Conservation (phyloP, 2,113 vertebrate genomes). For the Psilopsiagon aurifrons region DNA sequence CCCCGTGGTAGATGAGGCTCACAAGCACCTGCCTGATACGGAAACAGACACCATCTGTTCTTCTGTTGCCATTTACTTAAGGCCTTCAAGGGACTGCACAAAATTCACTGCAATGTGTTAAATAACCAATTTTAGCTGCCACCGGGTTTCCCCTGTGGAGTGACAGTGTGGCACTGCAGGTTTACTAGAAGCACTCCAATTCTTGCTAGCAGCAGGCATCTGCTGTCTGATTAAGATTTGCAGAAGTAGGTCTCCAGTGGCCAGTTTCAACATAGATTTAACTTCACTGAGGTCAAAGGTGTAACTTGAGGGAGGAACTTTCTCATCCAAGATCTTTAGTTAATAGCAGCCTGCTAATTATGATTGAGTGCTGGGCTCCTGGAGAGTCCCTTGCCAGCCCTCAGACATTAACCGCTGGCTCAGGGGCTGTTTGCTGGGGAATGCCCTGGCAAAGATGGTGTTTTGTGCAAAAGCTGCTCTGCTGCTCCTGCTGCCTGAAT, state of each 20-base stretch:
- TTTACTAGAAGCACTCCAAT: background rate
- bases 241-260: constrained; percentile 21
- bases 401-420: background rate
- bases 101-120: background rate
- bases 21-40: background rate
- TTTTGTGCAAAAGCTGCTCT: background rate
- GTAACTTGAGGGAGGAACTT: constrained; percentile 29
- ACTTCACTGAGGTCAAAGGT: constrained; percentile 32
- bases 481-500: background rate
- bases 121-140: background rate
- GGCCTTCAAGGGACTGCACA: background rate
- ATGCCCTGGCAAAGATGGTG: background rate
- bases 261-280: constrained; percentile 41
- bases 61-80: background rate
- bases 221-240: constrained; percentile 45
- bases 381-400: background rate
- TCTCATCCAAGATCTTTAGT: constrained; percentile 40
- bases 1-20: background rate
- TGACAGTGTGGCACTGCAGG: background rate
- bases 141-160: background rate
- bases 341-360: constrained; percentile 43
- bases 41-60: background rate
- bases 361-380: background rate
- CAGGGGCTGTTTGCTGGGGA: background rate
- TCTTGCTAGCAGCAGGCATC: constrained; percentile 33